Evolutionary conservation across 2,888 invertebrate species (phyloP).

Genomic region (Laspeyria flexula): DNA sequence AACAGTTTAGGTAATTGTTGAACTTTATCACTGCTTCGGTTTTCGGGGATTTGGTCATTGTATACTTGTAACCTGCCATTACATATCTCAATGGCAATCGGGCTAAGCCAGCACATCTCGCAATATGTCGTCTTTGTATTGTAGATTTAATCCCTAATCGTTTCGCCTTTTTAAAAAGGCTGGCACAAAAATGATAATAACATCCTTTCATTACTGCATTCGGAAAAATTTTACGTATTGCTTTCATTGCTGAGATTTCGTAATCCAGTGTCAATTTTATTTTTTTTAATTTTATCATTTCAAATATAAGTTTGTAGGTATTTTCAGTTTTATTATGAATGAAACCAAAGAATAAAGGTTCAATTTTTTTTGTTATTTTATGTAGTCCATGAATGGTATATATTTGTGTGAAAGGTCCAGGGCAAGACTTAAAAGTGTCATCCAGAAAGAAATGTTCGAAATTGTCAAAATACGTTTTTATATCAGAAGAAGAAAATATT

Average conservation of each 20-base stretch:
- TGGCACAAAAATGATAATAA: not conserved
- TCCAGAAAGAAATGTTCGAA: constrained; percentile 12
- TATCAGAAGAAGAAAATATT: not conserved
- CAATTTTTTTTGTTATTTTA: constrained; percentile 5
- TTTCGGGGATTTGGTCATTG: constrained; percentile 14
- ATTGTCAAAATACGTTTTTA: not conserved
- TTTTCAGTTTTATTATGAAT: constrained; percentile 7
- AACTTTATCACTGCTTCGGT: constrained; percentile 4
- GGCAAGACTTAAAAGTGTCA: constrained; percentile 20
- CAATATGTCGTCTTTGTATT: constrained; percentile 18
- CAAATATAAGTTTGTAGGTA: constrained; percentile 4
- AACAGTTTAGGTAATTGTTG: constrained; percentile 1
- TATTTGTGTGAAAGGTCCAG: constrained; percentile 17
- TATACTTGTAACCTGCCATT: constrained; percentile 19
- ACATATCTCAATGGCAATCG: constrained; percentile 20
- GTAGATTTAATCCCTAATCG: constrained; percentile 14
- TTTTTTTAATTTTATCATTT: constrained; percentile 2
- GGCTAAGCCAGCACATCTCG: constrained; percentile 24
- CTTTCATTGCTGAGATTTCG: constrained; percentile 9
- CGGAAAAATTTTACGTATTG: constrained; percentile 4
- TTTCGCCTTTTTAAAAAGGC: not conserved
- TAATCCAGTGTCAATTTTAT: constrained; percentile 7
- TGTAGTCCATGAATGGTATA: too few species aligned
- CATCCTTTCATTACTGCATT: constrained; percentile 8
- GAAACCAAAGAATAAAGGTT: constrained; percentile 16